A percentile compares a stretch with the other conserved stretches of the same genome.
Conservation (phyloP, 2,113 vertebrate genomes). For the Mugil cephalus region DNA sequence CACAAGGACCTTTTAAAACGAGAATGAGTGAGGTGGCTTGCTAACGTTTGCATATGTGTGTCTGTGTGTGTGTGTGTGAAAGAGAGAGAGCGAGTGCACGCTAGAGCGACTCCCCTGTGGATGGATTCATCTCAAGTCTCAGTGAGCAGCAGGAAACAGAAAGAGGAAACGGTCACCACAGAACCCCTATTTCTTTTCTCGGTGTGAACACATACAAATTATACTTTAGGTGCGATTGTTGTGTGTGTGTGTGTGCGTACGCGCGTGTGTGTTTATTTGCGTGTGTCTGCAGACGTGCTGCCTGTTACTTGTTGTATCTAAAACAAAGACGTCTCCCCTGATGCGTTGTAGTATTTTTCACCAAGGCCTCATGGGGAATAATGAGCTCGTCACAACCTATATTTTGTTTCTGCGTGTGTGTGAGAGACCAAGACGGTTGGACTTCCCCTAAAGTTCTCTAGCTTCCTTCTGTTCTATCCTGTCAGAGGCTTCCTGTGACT, state of each 20-base stretch:
- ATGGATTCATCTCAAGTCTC: conserved; percentile 66
- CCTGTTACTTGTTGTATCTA: neutral
- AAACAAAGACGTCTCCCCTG: neutral
- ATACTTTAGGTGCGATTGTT: conserved; percentile 11
- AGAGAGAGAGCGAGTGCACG: neutral
- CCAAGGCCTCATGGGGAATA: neutral
- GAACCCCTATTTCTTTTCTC: conserved; percentile 16
- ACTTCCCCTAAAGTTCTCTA: conserved; percentile 40
- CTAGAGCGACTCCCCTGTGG: conserved; percentile 19
- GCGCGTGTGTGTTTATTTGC: conserved; percentile 4
- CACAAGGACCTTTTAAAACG: conserved; percentile 4
- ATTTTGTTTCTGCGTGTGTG: conserved; percentile 21
- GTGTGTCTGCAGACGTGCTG: neutral
- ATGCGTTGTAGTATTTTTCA: neutral
- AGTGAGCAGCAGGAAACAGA: conserved; percentile 75
- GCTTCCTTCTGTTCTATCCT: conserved; percentile 7
- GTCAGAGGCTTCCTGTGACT: conserved; percentile 51
- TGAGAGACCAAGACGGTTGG: conserved; percentile 32
- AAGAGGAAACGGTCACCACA: conserved; percentile 69
- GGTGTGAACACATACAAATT: conserved; percentile 23
- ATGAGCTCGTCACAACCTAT: conserved; percentile 1
- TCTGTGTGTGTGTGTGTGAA: conserved; percentile 17
- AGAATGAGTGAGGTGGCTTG: neutral
- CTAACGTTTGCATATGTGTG: neutral
- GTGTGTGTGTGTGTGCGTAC: conserved; percentile 5